These are phyloP conservation scores for Clitarchus hookeri DNA, from an alignment of 2,888 invertebrate species.

Conservation along the genomic window DNA sequence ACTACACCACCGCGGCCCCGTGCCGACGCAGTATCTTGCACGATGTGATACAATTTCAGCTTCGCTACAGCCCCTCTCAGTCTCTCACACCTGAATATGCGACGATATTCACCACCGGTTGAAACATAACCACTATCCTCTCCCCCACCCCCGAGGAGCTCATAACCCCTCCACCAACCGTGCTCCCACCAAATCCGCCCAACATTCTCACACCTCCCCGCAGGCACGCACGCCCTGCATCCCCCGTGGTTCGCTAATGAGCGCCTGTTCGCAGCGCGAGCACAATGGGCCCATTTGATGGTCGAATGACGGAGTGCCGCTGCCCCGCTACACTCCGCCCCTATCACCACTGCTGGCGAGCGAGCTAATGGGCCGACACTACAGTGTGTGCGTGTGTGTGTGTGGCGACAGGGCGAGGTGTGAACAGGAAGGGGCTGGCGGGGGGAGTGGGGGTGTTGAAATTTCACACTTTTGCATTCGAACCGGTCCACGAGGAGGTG, in stretches of 20 bases:
- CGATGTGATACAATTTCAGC: no score
- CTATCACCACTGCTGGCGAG: background rate
- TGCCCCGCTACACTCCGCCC: background rate
- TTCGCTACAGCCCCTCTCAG: background rate
- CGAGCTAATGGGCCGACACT: background rate
- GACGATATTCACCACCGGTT: background rate
- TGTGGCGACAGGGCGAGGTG: background rate
- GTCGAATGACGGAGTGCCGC: conserved; percentile 2
- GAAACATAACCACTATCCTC: background rate
- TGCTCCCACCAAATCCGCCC: background rate
- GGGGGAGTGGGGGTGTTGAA: background rate
- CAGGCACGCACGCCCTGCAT: background rate
- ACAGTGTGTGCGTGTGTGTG: background rate
- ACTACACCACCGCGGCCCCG: no score
- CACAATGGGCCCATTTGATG: conserved; percentile 9
- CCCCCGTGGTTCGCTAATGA: background rate
- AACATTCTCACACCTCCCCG: background rate
- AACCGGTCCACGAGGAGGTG: no score
- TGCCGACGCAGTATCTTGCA: no score
- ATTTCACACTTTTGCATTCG: background rate
- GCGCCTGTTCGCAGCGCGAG: background rate
- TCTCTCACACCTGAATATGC: background rate
- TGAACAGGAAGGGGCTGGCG: background rate
- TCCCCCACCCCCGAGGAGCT: background rate
- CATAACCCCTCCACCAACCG: no score